Evolutionary conservation across 1,140 invertebrate species (phyloP).

Genomic region (Oryzaephilus surinamensis): DNA sequence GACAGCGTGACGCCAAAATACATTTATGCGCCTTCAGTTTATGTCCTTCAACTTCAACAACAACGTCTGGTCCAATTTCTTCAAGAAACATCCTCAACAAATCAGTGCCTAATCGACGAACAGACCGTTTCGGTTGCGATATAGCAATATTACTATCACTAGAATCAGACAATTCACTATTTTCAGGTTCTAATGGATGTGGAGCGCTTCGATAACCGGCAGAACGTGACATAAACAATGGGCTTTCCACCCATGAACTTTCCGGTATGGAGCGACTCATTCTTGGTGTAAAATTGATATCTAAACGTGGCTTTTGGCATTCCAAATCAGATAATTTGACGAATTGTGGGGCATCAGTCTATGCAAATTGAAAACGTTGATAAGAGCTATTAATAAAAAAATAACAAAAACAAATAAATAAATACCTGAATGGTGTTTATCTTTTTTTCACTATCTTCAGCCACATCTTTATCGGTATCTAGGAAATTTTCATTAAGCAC

Average conservation of each 20-base stretch:
- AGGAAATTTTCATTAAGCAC: too few relatives aligned
- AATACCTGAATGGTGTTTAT: too few relatives aligned
- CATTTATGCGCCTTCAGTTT: conserved; percentile 81
- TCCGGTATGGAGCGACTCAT: conserved; percentile 43
- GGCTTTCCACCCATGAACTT: conserved; percentile 53
- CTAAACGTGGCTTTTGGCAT: conserved; percentile 27
- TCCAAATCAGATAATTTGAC: conserved; percentile 33
- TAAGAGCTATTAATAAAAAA: too few relatives aligned
- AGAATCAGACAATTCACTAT: conserved; percentile 12
- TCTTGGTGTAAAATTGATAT: conserved; percentile 25
- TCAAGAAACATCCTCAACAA: conserved; percentile 80
- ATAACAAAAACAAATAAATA: too few relatives aligned
- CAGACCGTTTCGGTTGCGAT: conserved; percentile 36
- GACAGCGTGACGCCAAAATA: conserved; percentile 76
- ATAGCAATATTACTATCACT: conserved; percentile 4
- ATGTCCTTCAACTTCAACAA: conserved; percentile 65
- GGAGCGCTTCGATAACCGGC: conserved; percentile 38
- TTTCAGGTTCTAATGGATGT: conserved; percentile 29
- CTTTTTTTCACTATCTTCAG: too few relatives aligned
- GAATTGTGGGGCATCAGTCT: conserved; percentile 25
- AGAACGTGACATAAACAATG: conserved; percentile 46
- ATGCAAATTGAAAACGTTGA: too few relatives aligned
- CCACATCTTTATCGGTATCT: too few relatives aligned
- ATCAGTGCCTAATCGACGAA: conserved; percentile 65
- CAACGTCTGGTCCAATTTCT: conserved; percentile 69